Conservation (phyloP, 1,140 invertebrate species). For the Laupala kohalensis region DNA sequence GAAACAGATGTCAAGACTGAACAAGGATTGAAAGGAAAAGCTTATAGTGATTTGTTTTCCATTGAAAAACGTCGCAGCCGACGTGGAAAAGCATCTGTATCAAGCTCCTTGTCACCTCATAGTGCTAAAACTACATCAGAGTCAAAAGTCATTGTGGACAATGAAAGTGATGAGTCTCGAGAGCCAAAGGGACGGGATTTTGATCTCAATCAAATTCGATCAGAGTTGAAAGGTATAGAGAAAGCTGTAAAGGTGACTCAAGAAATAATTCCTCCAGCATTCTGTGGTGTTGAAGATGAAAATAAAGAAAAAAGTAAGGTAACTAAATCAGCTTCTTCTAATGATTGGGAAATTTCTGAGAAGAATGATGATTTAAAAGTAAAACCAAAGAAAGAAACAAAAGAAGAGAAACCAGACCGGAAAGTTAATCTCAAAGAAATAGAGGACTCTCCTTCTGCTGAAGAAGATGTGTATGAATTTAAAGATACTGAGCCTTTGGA, state of each 20-base stretch:
- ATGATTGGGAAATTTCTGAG: too few relatives aligned
- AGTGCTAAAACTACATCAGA: not conserved
- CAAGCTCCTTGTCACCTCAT: not conserved
- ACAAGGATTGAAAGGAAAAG: too few relatives aligned
- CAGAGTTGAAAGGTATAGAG: slow-evolving; percentile 65
- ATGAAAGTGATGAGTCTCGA: slow-evolving; percentile 23
- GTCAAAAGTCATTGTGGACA: slow-evolving; percentile 24
- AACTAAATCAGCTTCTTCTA: too few relatives aligned
- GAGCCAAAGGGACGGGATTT: slow-evolving; percentile 54
- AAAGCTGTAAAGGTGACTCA: slow-evolving; percentile 37
- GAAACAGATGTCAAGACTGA: too few relatives aligned
- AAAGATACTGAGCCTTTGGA: slow-evolving; percentile 79
- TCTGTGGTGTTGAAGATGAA: not conserved
- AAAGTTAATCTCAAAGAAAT: not conserved
- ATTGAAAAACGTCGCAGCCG: slow-evolving; percentile 13
- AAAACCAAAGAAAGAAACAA: not conserved
- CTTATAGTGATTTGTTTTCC: too few relatives aligned
- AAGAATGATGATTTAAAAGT: not conserved
- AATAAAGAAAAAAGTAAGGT: not conserved
- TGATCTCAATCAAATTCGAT: slow-evolving; percentile 69
- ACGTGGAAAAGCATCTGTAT: not conserved
- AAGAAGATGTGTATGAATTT: slow-evolving; percentile 73
- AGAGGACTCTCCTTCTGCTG: slow-evolving; percentile 1
- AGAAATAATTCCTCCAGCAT: slow-evolving; percentile 6
- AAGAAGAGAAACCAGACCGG: not conserved